Evolutionary conservation across 2,113 vertebrate species (phyloP).

Genomic region (Oryzias melastigma): DNA sequence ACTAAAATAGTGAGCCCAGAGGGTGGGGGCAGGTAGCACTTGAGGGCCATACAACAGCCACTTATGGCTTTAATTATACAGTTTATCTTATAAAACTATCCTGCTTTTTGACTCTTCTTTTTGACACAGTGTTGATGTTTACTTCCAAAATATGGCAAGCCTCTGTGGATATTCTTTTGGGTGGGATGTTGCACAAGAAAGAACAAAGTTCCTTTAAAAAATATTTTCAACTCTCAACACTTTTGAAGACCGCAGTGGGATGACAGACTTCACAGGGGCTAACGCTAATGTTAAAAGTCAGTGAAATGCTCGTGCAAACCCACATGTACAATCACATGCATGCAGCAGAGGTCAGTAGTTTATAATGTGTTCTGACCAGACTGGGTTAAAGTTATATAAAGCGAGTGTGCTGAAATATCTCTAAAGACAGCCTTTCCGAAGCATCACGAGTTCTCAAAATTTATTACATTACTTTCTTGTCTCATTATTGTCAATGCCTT

Average conservation of each 20-base stretch:
- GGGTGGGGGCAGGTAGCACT: too few species aligned
- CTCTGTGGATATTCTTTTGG: slow-evolving; percentile 5
- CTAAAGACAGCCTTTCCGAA: background rate
- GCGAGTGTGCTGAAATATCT: background rate
- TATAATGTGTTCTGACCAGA: slow-evolving; percentile 3
- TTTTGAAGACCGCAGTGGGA: slow-evolving; percentile 21
- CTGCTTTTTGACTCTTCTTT: too few species aligned
- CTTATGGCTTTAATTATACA: too few species aligned
- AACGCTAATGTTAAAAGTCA: slow-evolving; percentile 12
- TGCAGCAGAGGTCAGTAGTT: slow-evolving; percentile 3
- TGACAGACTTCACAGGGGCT: slow-evolving; percentile 27
- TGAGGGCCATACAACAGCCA: too few species aligned
- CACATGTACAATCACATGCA: slow-evolving; percentile 13
- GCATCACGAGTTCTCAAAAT: too few species aligned
- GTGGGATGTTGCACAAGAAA: slow-evolving; percentile 16
- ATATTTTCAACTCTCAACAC: slow-evolving; percentile 40
- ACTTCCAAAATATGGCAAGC: slow-evolving; percentile 23
- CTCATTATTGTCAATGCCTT: too few species aligned
- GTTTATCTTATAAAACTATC: too few species aligned
- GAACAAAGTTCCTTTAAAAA: background rate
- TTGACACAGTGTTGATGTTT: slow-evolving; percentile 1
- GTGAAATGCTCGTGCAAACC: slow-evolving; percentile 6
- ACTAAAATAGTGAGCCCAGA: background rate
- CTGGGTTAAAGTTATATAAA: slow-evolving; percentile 11
- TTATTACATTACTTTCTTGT: too few species aligned